phyloP scores from a whole-genome alignment of 2,113 vertebrate genomes.

The Notothenia coriiceps region DNA sequence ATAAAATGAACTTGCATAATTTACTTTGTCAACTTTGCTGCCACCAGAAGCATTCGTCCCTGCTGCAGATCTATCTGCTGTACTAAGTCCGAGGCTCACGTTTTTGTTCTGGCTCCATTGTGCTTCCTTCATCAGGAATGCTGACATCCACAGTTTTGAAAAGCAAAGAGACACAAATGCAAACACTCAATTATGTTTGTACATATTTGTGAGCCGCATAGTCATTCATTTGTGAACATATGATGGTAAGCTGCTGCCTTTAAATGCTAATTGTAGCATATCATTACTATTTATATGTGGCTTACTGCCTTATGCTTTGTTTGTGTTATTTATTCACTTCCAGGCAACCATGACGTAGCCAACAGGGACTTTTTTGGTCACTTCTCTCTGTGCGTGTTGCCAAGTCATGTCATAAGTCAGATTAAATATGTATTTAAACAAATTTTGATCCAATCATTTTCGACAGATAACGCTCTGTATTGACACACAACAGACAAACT shows the following conservation, averaged over 20 bases:
- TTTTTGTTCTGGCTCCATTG: conserved; percentile 79
- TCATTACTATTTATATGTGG: conserved; percentile 67
- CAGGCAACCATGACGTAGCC: conserved; percentile 43
- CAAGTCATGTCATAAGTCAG: conserved; percentile 9
- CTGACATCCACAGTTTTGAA: conserved; percentile 77
- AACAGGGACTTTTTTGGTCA: conserved; percentile 30
- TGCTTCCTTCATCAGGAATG: conserved; percentile 81
- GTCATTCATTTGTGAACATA: conserved; percentile 10
- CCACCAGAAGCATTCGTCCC: conserved; percentile 44
- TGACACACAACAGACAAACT: not conserved
- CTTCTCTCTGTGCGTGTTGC: conserved; percentile 17
- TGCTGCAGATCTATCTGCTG: conserved; percentile 47
- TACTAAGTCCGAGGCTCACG: conserved; percentile 69
- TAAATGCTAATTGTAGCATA: conserved; percentile 55
- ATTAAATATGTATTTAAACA: conserved; percentile 2
- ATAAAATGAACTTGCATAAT: conserved; percentile 2
- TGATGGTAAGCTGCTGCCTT: conserved; percentile 16
- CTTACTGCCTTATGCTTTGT: conserved; percentile 48
- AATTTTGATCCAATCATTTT: not conserved
- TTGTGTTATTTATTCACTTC: conserved; percentile 51
- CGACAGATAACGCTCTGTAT: not conserved
- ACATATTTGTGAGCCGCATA: conserved; percentile 28
- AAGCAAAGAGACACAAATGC: conserved; percentile 47
- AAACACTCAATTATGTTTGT: conserved; percentile 49
- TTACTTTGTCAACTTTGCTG: conserved; percentile 25